A percentile compares a stretch with the other conserved stretches of the same genome.
These are phyloP conservation scores for Penaeus chinensis DNA, from an alignment of 1,140 invertebrate genomes.

Conservation along the genomic window DNA sequence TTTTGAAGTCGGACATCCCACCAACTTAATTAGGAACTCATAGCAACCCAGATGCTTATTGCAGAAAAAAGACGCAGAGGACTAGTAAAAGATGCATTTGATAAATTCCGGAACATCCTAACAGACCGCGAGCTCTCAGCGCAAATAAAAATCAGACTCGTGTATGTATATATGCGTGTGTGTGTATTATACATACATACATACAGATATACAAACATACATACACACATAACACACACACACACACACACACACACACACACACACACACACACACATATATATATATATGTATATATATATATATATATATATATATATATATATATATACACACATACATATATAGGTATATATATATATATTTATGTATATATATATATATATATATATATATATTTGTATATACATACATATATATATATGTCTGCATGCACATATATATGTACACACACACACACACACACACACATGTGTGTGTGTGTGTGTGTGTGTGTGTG, in stretches of 20 bases:
- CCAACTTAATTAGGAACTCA: too few relatives aligned
- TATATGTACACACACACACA: too few relatives aligned
- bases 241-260: not conserved
- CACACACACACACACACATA: not conserved
- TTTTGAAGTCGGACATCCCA: too few relatives aligned
- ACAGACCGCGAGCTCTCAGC: not conserved
- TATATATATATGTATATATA: not conserved
- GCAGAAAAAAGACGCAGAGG: too few relatives aligned
- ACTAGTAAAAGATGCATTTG: too few relatives aligned
- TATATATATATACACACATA: not conserved
- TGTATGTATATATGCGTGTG: too few relatives aligned
- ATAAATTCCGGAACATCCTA: too few relatives aligned
- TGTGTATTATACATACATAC: conserved; percentile 25
- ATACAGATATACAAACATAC: not conserved
- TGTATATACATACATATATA: not conserved
- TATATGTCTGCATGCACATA: too few relatives aligned
- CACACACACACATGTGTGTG: too few relatives aligned
- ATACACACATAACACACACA: not conserved
- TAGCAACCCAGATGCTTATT: too few relatives aligned
- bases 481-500: too few relatives aligned
- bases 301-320: not conserved
- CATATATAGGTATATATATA: not conserved
- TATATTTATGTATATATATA: conserved; percentile 4
- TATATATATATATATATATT: conserved; percentile 10
- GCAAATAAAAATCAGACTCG: too few relatives aligned